phyloP scores from a whole-genome alignment of 1,140 invertebrate species.

The Drosophila murphyi region DNA sequence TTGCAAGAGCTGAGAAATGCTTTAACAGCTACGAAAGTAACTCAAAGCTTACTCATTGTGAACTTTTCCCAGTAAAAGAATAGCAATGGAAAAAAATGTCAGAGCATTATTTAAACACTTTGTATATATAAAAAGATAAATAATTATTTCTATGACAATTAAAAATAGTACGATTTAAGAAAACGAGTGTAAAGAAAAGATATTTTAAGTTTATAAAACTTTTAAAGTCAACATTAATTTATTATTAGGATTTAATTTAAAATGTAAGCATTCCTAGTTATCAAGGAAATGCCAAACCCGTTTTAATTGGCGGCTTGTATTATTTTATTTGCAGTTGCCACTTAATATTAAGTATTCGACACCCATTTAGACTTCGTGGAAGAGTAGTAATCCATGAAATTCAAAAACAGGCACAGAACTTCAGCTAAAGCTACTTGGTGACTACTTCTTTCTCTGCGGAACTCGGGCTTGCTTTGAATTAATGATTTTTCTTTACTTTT shows the following conservation, averaged over 20 bases:
- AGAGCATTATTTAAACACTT: too few relatives aligned
- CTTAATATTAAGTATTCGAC: slow-evolving; percentile 47
- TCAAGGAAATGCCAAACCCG: not conserved
- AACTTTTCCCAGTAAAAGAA: not conserved
- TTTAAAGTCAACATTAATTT: not conserved
- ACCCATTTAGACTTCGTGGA: slow-evolving; percentile 21
- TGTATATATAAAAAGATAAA: too few relatives aligned
- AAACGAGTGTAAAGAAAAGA: too few relatives aligned
- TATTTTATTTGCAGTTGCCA: slow-evolving; percentile 7
- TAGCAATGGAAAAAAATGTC: not conserved
- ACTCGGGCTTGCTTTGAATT: slow-evolving; percentile 19
- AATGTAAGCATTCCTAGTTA: not conserved
- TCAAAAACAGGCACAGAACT: not conserved
- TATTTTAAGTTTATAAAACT: too few relatives aligned
- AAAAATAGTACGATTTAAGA: too few relatives aligned
- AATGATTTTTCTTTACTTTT: slow-evolving; percentile 17
- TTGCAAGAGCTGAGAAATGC: not conserved
- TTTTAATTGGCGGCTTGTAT: slow-evolving; percentile 4
- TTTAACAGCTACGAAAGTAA: not conserved
- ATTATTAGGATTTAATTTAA: not conserved
- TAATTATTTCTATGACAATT: too few relatives aligned
- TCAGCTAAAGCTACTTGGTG: slow-evolving; percentile 20
- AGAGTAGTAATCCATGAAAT: slow-evolving; percentile 21
- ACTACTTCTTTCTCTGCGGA: slow-evolving; percentile 23
- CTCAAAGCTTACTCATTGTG: not conserved